These are phyloP conservation scores for Spheniscus mendiculus DNA, from an alignment of 2,113 vertebrate genomes.

Conservation along the genomic window DNA sequence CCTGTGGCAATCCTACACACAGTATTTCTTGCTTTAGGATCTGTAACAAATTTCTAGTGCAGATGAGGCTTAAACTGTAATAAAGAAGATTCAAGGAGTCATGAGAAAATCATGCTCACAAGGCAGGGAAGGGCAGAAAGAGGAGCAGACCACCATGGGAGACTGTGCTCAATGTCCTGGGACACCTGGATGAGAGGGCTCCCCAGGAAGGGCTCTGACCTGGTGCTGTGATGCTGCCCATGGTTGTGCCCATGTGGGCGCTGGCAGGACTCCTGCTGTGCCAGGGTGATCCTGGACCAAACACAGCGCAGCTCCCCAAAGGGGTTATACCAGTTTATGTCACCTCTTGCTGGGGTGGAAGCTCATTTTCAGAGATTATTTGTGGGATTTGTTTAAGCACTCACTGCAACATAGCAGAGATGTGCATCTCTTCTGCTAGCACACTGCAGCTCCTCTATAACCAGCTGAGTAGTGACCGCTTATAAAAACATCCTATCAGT, in stretches of 20 bases:
- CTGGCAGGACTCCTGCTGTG: neutral
- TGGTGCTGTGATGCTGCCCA: neutral
- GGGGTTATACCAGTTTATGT: neutral
- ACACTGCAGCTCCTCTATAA: neutral
- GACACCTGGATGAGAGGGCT: neutral
- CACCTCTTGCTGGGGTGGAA: neutral
- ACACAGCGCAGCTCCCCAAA: neutral
- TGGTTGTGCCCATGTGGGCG: neutral
- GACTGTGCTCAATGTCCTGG: neutral
- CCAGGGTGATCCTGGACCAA: neutral
- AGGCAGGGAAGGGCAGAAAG: neutral
- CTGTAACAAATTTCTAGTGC: neutral
- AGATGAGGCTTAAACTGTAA: neutral
- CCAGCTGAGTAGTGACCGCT: neutral
- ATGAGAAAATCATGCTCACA: neutral
- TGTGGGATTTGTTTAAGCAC: neutral
- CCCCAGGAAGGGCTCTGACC: neutral
- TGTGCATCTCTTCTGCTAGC: neutral
- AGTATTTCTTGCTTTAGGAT: neutral
- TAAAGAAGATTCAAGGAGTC: neutral
- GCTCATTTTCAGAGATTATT: neutral
- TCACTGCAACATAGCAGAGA: fast-evolving
- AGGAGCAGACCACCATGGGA: fast-evolving
- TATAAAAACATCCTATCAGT: neutral
- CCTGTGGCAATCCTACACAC: neutral